These are phyloP conservation scores for Nothobranchius kuhntae DNA, from an alignment of 2,113 vertebrate species.

Conservation along the genomic window DNA sequence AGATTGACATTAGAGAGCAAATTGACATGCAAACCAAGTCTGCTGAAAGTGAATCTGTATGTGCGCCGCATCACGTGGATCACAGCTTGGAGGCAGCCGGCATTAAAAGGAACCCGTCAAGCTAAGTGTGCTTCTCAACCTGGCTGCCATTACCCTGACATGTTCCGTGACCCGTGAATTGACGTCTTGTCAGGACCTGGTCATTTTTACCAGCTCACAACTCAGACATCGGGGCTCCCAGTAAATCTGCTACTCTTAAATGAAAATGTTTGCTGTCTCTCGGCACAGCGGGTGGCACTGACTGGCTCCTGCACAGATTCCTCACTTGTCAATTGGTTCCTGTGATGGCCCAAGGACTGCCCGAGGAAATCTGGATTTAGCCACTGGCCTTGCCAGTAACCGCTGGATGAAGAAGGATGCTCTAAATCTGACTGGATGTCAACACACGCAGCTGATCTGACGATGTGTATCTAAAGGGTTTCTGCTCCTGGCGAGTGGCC, in stretches of 20 bases:
- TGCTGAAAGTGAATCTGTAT: constrained; percentile 71
- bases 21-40: constrained; percentile 64
- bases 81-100: constrained; percentile 67
- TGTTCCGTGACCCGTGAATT: constrained; percentile 79
- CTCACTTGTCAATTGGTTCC: constrained; percentile 57
- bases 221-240: constrained; percentile 56
- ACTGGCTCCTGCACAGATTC: constrained; percentile 55
- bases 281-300: constrained; percentile 65
- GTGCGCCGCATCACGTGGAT: constrained; percentile 68
- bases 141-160: constrained; percentile 75
- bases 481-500: not conserved
- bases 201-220: constrained; percentile 71
- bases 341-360: constrained; percentile 59
- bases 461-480: not conserved
- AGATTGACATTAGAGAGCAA: constrained; percentile 54
- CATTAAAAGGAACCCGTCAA: constrained; percentile 78
- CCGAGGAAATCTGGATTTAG: constrained; percentile 50
- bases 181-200: constrained; percentile 80
- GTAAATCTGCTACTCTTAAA: constrained; percentile 56
- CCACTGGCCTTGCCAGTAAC: constrained; percentile 41
- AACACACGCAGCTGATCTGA: constrained; percentile 18
- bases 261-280: constrained; percentile 39
- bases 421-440: constrained; percentile 26
- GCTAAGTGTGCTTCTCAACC: constrained; percentile 72
- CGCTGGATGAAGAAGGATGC: constrained; percentile 25